Evolutionary conservation across 2,888 invertebrate species (phyloP).

Genomic region (Lithophane ornitopus): DNA sequence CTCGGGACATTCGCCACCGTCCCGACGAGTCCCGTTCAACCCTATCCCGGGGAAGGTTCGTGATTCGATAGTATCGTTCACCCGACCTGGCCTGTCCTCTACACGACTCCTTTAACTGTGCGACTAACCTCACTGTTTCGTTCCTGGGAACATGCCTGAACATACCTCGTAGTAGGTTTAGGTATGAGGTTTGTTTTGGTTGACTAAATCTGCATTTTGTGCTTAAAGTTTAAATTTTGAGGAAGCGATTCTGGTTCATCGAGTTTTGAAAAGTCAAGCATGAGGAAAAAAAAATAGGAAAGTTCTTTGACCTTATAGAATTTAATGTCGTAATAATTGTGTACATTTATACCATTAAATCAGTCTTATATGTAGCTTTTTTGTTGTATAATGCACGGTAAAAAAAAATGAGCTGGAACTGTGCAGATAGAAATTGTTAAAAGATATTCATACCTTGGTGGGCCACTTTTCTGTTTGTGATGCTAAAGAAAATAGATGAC

Average conservation of each 20-base stretch:
- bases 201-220: conserved; percentile 18
- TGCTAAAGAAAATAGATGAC: not conserved
- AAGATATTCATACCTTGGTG: too few relatives aligned
- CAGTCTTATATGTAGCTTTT: not conserved
- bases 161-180: conserved; percentile 19
- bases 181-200: conserved; percentile 16
- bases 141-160: conserved; percentile 65
- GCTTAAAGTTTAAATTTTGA: not conserved
- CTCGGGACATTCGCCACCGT: not conserved
- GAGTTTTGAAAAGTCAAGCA: not conserved
- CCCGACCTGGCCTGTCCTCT: conserved; percentile 82
- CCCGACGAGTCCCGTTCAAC: conserved; percentile 44
- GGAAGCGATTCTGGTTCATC: not conserved
- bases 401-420: too few relatives aligned
- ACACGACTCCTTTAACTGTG: conserved; percentile 71
- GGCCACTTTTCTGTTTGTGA: too few relatives aligned
- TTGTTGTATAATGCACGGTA: not conserved
- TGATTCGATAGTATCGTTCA: conserved; percentile 83
- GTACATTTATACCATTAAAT: not conserved
- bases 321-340: not conserved
- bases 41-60: conserved; percentile 67
- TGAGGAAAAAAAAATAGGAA: too few relatives aligned
- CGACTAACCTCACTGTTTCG: conserved; percentile 65
- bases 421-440: too few relatives aligned
- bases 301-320: not conserved